Evolutionary conservation across 2,797 vertebrate genomes (phyloP).

Genomic region (Helicolenus hilgendorfi): DNA sequence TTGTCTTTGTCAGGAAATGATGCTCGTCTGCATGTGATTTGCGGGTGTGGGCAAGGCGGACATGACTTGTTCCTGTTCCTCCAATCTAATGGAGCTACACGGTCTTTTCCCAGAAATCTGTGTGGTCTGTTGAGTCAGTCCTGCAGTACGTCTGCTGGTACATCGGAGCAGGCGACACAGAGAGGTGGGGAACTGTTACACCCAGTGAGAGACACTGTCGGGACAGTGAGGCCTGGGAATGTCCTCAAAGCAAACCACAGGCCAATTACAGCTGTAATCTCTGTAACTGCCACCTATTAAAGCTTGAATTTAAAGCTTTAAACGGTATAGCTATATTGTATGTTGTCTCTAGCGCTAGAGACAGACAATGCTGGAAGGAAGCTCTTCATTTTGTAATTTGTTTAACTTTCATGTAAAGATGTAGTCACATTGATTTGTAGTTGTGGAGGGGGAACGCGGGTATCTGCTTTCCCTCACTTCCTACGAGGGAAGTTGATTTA

Average conservation of each 20-base stretch:
- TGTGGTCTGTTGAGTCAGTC: conserved; percentile 76
- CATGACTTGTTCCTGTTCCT: conserved; percentile 27
- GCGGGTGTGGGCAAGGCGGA: conserved; percentile 16
- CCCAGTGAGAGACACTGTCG: conserved; percentile 71
- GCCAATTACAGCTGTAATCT: conserved; percentile 62
- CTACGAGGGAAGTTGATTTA: neutral
- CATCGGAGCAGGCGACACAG: conserved; percentile 51
- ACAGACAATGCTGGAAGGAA: conserved; percentile 21
- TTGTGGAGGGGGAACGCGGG: neutral
- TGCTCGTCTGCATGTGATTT: conserved; percentile 37
- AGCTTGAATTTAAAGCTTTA: conserved; percentile 12
- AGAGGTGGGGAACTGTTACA: conserved; percentile 81
- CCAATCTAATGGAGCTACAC: conserved; percentile 37
- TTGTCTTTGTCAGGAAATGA: conserved; percentile 24
- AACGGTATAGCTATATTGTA: conserved; percentile 1
- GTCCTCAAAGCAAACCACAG: conserved; percentile 70
- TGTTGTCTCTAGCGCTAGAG: neutral
- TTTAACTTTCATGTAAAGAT: conserved; percentile 28
- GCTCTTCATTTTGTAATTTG: conserved; percentile 29
- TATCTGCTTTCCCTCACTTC: neutral
- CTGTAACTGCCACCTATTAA: conserved; percentile 59
- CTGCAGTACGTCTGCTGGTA: conserved; percentile 58
- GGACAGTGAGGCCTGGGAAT: conserved; percentile 69
- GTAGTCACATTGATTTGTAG: conserved; percentile 39
- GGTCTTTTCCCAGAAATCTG: conserved; percentile 68